Evolutionary conservation across 35 echinoderm and acorn worm genomes (phyloP).

Genomic region (Heliocidaris tuberculata): DNA sequence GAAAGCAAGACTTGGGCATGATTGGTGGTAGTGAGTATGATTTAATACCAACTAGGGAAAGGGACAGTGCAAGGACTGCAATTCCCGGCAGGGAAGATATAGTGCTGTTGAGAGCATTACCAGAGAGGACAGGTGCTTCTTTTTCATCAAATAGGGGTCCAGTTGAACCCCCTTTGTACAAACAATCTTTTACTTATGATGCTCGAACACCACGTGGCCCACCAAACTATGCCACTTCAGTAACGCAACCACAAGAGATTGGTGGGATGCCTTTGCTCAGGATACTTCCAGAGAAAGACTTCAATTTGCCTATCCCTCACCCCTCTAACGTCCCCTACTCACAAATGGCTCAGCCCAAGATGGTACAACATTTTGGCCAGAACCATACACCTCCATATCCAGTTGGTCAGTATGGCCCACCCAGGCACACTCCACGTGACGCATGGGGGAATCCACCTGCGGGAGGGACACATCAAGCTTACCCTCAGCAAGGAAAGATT

Average conservation of each 20-base stretch:
- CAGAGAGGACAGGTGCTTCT: background rate
- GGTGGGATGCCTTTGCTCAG: conserved; percentile 50
- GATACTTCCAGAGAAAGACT: conserved; percentile 27
- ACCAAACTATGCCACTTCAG: background rate
- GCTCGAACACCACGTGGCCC: background rate
- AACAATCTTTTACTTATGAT: conserved; percentile 44
- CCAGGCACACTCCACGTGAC: background rate
- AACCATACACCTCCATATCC: background rate
- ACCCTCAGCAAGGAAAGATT: background rate
- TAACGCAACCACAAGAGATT: background rate
- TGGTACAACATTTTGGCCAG: background rate
- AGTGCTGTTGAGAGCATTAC: background rate
- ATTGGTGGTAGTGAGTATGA: conserved; percentile 20
- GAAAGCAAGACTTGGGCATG: background rate
- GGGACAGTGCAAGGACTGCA: background rate
- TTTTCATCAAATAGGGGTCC: background rate
- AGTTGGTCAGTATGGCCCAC: background rate
- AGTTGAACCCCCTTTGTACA: conserved; percentile 22
- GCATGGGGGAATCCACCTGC: conserved; percentile 9
- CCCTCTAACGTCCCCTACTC: background rate
- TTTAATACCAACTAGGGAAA: conserved; percentile 31
- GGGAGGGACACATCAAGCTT: background rate
- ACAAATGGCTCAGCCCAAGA: background rate
- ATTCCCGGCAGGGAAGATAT: background rate
- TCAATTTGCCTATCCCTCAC: background rate